A percentile compares a stretch with the other conserved stretches of the same genome.
Evolutionary conservation across 2,888 invertebrate species (phyloP).

Genomic region (Celastrina argiolus): DNA sequence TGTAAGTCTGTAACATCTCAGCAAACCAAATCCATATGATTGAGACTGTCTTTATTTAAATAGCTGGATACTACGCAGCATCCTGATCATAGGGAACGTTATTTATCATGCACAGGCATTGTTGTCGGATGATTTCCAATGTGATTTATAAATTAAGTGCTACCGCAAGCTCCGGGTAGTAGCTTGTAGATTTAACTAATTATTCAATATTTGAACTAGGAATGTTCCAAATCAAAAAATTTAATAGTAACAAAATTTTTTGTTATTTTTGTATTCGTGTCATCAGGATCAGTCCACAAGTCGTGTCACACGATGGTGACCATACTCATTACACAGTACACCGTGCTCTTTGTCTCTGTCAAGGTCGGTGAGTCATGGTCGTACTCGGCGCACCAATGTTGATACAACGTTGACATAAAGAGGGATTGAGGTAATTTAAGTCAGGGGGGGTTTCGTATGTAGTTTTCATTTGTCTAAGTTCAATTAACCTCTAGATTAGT

Average conservation of each 20-base stretch:
- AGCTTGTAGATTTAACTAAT: too few relatives aligned
- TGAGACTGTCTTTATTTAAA: background rate
- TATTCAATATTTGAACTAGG: too few relatives aligned
- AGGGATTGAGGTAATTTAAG: too few relatives aligned
- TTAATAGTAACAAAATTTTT: too few relatives aligned
- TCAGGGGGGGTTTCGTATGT: too few relatives aligned
- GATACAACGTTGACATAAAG: background rate
- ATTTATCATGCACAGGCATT: background rate
- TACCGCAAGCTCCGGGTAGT: too few relatives aligned
- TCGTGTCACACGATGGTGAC: constrained; percentile 20
- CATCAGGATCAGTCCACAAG: constrained; percentile 23
- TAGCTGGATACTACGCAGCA: background rate
- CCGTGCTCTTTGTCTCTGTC: constrained; percentile 66
- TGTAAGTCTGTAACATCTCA: background rate
- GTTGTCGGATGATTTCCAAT: background rate
- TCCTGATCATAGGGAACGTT: background rate
- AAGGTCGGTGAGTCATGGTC: constrained; percentile 57
- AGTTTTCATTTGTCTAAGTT: too few relatives aligned
- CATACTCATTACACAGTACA: constrained; percentile 45
- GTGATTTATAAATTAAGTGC: background rate
- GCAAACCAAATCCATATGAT: background rate
- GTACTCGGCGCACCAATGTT: background rate
- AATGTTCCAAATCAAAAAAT: too few relatives aligned
- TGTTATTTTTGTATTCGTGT: background rate
- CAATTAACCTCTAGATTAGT: too few relatives aligned